Evolutionary conservation across 2,113 vertebrate genomes (phyloP).

Genomic region (Climacteris rufus): DNA sequence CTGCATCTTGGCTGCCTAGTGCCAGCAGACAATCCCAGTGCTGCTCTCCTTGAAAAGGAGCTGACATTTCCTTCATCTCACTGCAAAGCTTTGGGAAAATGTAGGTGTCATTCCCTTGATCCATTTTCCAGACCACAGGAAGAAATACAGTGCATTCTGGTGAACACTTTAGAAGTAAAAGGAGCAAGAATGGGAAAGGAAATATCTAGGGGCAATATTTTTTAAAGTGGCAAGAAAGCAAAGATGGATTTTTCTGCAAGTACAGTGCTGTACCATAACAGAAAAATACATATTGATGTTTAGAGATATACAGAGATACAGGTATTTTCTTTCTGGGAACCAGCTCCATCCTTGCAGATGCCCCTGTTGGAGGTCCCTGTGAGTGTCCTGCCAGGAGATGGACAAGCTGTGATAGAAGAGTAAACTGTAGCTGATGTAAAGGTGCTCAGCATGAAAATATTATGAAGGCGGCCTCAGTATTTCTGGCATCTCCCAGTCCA

Average conservation of each 20-base stretch:
- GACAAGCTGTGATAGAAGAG: not conserved
- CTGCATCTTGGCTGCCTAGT: not conserved
- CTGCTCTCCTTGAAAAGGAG: not conserved
- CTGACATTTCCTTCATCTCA: conserved; percentile 1
- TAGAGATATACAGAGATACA: not conserved
- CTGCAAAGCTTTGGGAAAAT: not conserved
- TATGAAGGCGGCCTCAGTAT: not conserved
- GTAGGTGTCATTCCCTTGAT: not conserved
- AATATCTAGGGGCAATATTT: not conserved
- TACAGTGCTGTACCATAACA: not conserved
- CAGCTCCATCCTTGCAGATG: not conserved
- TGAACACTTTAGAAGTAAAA: not conserved
- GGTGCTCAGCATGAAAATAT: not conserved
- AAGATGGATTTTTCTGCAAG: not conserved
- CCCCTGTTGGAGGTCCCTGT: not conserved
- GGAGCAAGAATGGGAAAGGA: not conserved
- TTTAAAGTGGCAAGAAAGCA: not conserved
- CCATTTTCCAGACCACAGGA: not conserved
- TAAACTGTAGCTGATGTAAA: not conserved
- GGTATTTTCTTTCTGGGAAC: not conserved
- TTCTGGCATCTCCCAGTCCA: not conserved
- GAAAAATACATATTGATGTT: not conserved
- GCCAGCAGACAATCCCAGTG: not conserved
- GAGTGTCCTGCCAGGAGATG: not conserved
- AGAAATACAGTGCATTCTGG: not conserved